Evolutionary conservation across 2,888 invertebrate species (phyloP), one percentile per base, ranked within the genome.

Genomic region (Clanis bilineata): DNA sequence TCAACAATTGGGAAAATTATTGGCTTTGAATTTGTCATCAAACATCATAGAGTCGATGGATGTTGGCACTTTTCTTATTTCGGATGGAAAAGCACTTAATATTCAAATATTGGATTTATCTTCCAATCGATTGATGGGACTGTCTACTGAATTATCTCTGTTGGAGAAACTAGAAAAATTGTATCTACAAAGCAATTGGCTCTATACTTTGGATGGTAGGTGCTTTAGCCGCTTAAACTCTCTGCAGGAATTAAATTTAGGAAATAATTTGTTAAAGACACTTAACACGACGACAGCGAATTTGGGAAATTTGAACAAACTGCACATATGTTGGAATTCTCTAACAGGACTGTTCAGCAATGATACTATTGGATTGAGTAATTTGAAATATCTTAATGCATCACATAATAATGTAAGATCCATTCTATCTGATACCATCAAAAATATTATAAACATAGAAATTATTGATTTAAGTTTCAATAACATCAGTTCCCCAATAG

Each of bases 351-450:
- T 90, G 57, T 71, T 71, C 0, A 83, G 82, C 0, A 83, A 76
- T 57, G 86, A 90, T 73, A 68, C 79, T 0, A 85, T 82, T 62
- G 74, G 80, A 23, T 65, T 89, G 6, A 65, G 65, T 12, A 66
- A 72, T n/a, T 66, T 91, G n/a, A 64, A 77, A 60, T 43, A 64
- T 9, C 59, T 88, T 1, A 90, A 90, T 60, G 69, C 83, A 39
- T 88, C 90, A 0, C 67, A 85, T 63, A 91, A 90, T 66, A 61
- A 56, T 0, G 79, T 91, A 12, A 73, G 77, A 67, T 62, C 55
- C 3, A 58, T 91, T 1, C 87, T 90, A 41, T 73, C 76, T 0
- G 82, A 83, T 63, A 83, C 84, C 63, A 90, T 90, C 57, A 80
- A 72, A 58, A 79, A 79, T 64, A 81, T 83, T 2, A 66, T 69